Base-by-base conservation (phyloP, 2,888 invertebrate species). In the Microctonus aethiopoides region DNA sequence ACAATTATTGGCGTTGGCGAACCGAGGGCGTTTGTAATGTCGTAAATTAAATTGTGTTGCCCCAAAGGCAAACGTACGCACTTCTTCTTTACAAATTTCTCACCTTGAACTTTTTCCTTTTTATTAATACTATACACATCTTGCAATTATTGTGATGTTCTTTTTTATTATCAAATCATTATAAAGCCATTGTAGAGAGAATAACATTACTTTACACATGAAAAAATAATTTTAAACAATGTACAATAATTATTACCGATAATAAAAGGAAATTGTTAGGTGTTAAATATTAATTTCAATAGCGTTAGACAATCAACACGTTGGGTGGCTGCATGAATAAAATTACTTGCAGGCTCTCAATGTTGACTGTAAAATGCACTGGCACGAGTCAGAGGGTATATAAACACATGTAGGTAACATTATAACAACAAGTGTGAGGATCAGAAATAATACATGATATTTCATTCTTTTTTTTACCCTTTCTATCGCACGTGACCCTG, bases 1-100 rank as follows among this genome's bases (percentile, higher is more conserved):
- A 65, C 65, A 65, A 65, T 65, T 46, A 46, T 46, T 46, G 46
- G 39, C 65, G 39, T 65, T 39, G 56, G 56, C 65, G 56, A 65
- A 36, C 24, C 36, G 56, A 36, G 39, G 65, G 65, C 65, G 56
- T 61, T 61, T 22, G 39, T 57, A 57, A 57, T 57, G 34, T 57
- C 57, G 57, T 57, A 57, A 57, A 57, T 57, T 34, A 57, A 32
- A 29, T 24, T 13, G 26, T 56, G 13, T 26, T 57, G 34, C 34
- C 32, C 32, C 16, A 16, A 16, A 57, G 57, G 57, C 57, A 57
- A 57, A 57, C 29, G 34, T 22, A 22, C 7, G n/a, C 26, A 29
- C 34, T 34, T 57, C 57, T 7, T 46, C 46, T 46, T 46, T 46
- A 46, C 46, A n/a, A 46, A 46, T 46, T 46, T 46, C n/a, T n/a